Evolutionary conservation across 1,140 invertebrate species (phyloP), one percentile per base, ranked within the genome.

Genomic region (Drosophila burlai): DNA sequence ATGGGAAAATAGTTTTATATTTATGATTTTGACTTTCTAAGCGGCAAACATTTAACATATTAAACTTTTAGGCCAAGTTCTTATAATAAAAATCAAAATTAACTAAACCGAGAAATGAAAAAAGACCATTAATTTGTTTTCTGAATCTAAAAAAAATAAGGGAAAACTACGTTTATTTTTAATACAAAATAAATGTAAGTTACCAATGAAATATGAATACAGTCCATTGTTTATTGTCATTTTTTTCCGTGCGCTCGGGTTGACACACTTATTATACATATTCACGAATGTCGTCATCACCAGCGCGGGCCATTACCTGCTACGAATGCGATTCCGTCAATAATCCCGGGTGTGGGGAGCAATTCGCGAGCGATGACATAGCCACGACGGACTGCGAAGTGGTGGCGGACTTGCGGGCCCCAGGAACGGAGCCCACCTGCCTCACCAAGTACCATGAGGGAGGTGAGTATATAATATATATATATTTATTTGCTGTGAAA

Each of bases 261-360:
- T 81, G 77, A 87, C 85, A 89, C 46, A 87, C 81, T 81, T 83
- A 72, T 78, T 58, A 89, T 43, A 87, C 81, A 84, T 83, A 81
- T 78, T 58, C 71, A 68, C 54, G 54, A 59, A 74, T 89, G 72
- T 81, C 69, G 83, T 83, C 80, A 85, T 82, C 82, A 85, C 78
- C 82, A 91, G 81, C 65, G 54, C 42, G 60, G 52, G 80, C 85
- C 58, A 92, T 92, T 74, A 87, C 58, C 47, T 92, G 91, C 83
- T 92, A 83, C 54, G 86, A 91, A 74, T 92, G 91, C 64, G 91
- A 92, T 75, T 91, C 91, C 42, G 49, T 85, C 38, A 87, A 80
- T 67, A 80, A 92, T 58, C 63, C 59, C 31, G 79, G 78, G 58
- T 92, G 91, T 54, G 87, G 87, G 62, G 81, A 85, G 59, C 76